Percentiles rank a stretch among this genome's conserved stretches.
phyloP scores from a whole-genome alignment of 92 coral and sea anemone species.

The Epizoanthus rinbou region DNA sequence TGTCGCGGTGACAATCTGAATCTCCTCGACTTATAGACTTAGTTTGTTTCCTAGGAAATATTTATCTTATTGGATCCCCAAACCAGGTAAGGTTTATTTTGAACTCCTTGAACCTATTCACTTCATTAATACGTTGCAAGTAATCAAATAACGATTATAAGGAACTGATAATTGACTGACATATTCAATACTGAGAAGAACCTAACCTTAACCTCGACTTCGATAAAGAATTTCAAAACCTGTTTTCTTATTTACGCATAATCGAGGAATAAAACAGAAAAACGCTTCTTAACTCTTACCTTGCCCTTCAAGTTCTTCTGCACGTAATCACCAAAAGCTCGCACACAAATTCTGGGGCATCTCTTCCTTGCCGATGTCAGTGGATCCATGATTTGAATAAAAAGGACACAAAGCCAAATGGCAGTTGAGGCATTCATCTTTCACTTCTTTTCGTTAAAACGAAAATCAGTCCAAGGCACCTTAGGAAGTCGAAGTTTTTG shows the following conservation, averaged over 20 bases:
- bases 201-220: not conserved
- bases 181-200: not conserved
- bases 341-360: conserved; percentile 29
- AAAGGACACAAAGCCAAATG: not conserved
- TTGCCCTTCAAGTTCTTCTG: conserved; percentile 18
- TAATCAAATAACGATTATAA: conserved; percentile 10
- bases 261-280: conserved; percentile 3
- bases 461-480: too few relatives aligned
- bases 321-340: conserved; percentile 4
- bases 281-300: conserved; percentile 11
- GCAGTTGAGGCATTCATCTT: conserved; percentile 20
- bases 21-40: too few relatives aligned
- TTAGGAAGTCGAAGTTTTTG: too few relatives aligned
- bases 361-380: not conserved
- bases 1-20: too few relatives aligned
- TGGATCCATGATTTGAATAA: conserved; percentile 12
- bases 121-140: not conserved
- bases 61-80: not conserved
- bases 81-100: not conserved
- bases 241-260: too few relatives aligned
- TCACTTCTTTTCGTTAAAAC: not conserved
- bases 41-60: too few relatives aligned
- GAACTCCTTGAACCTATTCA: not conserved
- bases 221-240: not conserved
- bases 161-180: conserved; percentile 13